Percentiles rank a stretch among this genome's conserved stretches.
Conservation (phyloP, 2,888 invertebrate species). For the Marasmarcha lunaedactyla region DNA sequence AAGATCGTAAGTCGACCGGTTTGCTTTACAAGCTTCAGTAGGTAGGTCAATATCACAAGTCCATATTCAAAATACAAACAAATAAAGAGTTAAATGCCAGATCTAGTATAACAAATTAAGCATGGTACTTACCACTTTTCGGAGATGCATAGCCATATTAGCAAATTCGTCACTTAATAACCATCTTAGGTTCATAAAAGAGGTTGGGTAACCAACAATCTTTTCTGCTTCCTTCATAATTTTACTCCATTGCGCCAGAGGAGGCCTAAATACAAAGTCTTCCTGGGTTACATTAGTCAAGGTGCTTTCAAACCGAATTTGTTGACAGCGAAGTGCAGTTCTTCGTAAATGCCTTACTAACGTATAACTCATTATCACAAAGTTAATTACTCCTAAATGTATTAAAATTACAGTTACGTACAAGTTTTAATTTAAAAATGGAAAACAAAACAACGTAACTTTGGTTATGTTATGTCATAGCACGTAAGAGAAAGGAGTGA, state of each 20-base stretch:
- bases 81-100: too few relatives aligned
- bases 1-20: neutral
- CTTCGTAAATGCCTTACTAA: conserved; percentile 50
- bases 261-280: conserved; percentile 54
- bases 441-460: conserved; percentile 19
- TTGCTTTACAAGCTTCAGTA: neutral
- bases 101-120: too few relatives aligned
- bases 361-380: conserved; percentile 43
- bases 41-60: neutral
- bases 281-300: conserved; percentile 53
- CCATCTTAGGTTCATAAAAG: conserved; percentile 72
- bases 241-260: conserved; percentile 53
- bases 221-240: conserved; percentile 62
- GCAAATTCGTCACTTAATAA: conserved; percentile 73
- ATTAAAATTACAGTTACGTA: conserved; percentile 24
- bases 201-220: conserved; percentile 70
- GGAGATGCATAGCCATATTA: conserved; percentile 67
- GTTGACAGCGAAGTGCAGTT: conserved; percentile 36
- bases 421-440: conserved; percentile 18
- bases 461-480: conserved; percentile 32
- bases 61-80: neutral
- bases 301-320: conserved; percentile 46
- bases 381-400: conserved; percentile 13
- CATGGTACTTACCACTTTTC: conserved; percentile 55
- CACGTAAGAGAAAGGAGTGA: conserved; percentile 17